A percentile compares a stretch with the other conserved stretches of the same genome.
These are phyloP conservation scores for Heterodera schachtii DNA, from an alignment of 1,140 invertebrate species.

Conservation along the genomic window DNA sequence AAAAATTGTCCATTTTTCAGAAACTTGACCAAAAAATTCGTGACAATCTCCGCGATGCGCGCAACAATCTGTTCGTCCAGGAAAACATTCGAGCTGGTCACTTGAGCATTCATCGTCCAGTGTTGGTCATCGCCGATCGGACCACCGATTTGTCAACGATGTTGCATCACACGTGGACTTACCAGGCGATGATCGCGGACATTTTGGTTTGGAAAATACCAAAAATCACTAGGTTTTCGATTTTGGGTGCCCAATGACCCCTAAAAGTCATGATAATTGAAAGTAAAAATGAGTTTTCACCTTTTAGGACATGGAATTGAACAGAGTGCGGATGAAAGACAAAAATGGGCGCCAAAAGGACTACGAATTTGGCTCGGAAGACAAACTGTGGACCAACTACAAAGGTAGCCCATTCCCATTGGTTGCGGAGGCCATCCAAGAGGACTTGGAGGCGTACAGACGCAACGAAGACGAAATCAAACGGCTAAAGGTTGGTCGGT, in stretches of 20 bases:
- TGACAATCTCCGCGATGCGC: constrained; percentile 91
- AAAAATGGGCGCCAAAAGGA: constrained; percentile 73
- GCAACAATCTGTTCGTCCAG: constrained; percentile 91
- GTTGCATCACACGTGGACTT: constrained; percentile 98
- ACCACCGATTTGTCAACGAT: constrained; percentile 95
- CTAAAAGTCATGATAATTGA: too few relatives aligned
- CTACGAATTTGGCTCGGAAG: constrained; percentile 92
- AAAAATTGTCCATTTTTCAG: constrained; percentile 44
- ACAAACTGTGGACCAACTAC: constrained; percentile 56
- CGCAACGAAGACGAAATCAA: constrained; percentile 94
- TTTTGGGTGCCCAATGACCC: too few relatives aligned
- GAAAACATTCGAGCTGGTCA: constrained; percentile 63
- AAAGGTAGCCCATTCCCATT: constrained; percentile 84
- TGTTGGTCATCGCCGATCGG: constrained; percentile 85
- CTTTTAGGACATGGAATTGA: constrained; percentile 78
- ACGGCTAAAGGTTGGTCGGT: constrained; percentile 74
- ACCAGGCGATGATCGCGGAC: constrained; percentile 84
- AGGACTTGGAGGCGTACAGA: constrained; percentile 90
- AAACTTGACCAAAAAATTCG: constrained; percentile 94
- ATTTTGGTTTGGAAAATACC: constrained; percentile 51
- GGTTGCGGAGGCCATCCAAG: constrained; percentile 96
- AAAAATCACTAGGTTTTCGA: too few relatives aligned
- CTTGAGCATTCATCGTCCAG: constrained; percentile 57
- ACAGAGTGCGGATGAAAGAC: constrained; percentile 82
- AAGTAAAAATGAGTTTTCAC: too few relatives aligned